phyloP scores from a whole-genome alignment of 2,113 vertebrate genomes.

The Ranitomeya variabilis region DNA sequence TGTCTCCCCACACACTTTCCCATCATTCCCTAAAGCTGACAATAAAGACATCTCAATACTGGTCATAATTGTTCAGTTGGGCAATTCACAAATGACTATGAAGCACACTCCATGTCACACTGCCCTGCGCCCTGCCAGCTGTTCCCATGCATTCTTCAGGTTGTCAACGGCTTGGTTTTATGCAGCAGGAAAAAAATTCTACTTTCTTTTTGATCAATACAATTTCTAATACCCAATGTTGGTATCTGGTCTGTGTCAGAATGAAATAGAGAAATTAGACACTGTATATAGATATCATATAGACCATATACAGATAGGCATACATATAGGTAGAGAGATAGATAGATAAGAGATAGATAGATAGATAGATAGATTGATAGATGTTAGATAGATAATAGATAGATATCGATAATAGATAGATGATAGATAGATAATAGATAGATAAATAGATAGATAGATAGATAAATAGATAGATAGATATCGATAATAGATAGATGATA shows the following conservation, averaged over 20 bases:
- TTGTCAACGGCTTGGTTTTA: neutral
- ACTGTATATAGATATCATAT: neutral
- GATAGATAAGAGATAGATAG: too few species aligned
- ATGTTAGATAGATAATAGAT: too few species aligned
- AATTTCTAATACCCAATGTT: neutral
- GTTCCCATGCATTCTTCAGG: neutral
- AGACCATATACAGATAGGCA: too few species aligned
- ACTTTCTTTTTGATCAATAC: too few species aligned
- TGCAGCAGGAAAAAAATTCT: neutral
- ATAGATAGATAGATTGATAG: too few species aligned
- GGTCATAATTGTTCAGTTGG: neutral
- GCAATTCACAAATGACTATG: slow-evolving; percentile 10
- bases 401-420: too few species aligned
- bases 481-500: too few species aligned
- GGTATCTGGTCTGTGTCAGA: neutral
- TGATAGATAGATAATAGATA: too few species aligned
- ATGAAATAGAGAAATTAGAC: neutral
- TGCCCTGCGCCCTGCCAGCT: slow-evolving; percentile 26
- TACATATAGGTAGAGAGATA: too few species aligned
- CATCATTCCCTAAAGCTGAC: slow-evolving; percentile 5
- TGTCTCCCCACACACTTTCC: neutral
- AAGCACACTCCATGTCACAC: slow-evolving; percentile 12
- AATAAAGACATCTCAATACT: neutral
- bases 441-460: too few species aligned
- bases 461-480: too few species aligned